Conservation (phyloP, 1,140 invertebrate genomes). For the Caenorhabditis latens region DNA sequence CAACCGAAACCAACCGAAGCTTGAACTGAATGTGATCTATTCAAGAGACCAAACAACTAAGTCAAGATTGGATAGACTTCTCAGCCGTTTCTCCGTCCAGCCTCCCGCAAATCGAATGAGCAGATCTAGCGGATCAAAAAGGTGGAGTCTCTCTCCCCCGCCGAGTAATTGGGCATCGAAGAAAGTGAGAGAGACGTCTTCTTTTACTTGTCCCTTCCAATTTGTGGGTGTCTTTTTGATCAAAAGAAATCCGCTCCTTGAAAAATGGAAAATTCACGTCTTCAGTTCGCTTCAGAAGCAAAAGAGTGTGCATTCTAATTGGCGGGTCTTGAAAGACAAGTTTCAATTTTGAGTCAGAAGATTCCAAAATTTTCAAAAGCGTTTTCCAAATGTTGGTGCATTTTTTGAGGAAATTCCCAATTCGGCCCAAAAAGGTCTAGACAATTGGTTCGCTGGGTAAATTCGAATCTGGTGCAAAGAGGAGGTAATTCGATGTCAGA, state of each 20-base stretch:
- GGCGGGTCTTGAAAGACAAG: too few species aligned
- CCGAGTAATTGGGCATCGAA: background rate
- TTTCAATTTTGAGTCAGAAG: too few species aligned
- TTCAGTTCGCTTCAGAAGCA: too few species aligned
- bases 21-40: slow-evolving; percentile 1
- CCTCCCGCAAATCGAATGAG: slow-evolving; percentile 32
- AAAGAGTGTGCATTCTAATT: too few species aligned
- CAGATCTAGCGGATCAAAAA: slow-evolving; percentile 44
- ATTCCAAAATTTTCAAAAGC: too few species aligned
- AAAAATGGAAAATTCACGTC: background rate
- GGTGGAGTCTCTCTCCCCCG: slow-evolving; percentile 12
- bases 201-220: background rate
- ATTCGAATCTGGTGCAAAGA: background rate
- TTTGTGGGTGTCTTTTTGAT: slow-evolving; percentile 18
- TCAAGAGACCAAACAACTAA: background rate
- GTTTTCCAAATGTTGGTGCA: too few species aligned
- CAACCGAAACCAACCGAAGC: background rate
- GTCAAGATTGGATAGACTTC: background rate
- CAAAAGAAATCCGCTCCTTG: slow-evolving; percentile 6
- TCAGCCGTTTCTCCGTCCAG: too few species aligned
- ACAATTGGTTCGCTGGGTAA: too few species aligned
- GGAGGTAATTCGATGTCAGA: background rate
- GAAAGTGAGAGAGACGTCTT: slow-evolving; percentile 1
- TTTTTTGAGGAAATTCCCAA: too few species aligned
- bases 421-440: too few species aligned